Percentiles rank a stretch among this genome's conserved stretches.
phyloP scores from a whole-genome alignment of 2,888 invertebrate genomes.

The Ligdia adustata region DNA sequence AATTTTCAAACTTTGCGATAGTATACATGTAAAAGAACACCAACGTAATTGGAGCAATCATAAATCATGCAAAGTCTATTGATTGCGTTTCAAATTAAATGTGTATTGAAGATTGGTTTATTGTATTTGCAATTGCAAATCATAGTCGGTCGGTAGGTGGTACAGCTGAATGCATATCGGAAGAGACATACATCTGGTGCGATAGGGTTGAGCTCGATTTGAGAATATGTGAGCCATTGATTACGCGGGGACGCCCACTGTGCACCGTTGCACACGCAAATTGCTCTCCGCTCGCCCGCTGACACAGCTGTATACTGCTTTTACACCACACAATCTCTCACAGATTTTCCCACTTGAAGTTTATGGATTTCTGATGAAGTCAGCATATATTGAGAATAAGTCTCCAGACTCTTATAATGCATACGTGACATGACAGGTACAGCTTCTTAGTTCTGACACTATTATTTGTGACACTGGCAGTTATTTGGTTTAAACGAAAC shows the following conservation, averaged over 20 bases:
- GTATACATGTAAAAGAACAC: too few species aligned
- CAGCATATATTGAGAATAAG: too few species aligned
- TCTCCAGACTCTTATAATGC: too few species aligned
- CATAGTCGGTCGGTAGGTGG: conserved; percentile 39
- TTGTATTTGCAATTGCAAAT: conserved; percentile 32
- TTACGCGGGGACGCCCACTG: conserved; percentile 72
- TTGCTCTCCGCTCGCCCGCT: conserved; percentile 67
- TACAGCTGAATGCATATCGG: too few species aligned
- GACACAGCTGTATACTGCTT: conserved; percentile 63
- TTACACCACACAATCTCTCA: conserved; percentile 10
- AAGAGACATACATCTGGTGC: conserved; percentile 46
- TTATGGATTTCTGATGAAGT: too few species aligned
- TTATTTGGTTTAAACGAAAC: too few species aligned
- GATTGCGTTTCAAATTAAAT: conserved; percentile 17
- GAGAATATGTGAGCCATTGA: conserved; percentile 65
- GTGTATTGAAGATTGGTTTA: conserved; percentile 27
- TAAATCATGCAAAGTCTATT: conserved; percentile 8
- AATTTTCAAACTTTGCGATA: background rate
- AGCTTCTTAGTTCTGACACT: too few species aligned
- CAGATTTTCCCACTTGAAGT: too few species aligned
- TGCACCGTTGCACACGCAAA: conserved; percentile 77
- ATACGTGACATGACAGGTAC: too few species aligned
- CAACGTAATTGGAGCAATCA: conserved; percentile 13
- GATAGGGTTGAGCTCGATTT: conserved; percentile 59
- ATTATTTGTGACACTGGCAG: too few species aligned